Percentiles rank a stretch among this genome's conserved stretches.
These are phyloP conservation scores for Mesembrinibis cayennensis DNA, from an alignment of 2,113 vertebrate genomes.

Conservation along the genomic window DNA sequence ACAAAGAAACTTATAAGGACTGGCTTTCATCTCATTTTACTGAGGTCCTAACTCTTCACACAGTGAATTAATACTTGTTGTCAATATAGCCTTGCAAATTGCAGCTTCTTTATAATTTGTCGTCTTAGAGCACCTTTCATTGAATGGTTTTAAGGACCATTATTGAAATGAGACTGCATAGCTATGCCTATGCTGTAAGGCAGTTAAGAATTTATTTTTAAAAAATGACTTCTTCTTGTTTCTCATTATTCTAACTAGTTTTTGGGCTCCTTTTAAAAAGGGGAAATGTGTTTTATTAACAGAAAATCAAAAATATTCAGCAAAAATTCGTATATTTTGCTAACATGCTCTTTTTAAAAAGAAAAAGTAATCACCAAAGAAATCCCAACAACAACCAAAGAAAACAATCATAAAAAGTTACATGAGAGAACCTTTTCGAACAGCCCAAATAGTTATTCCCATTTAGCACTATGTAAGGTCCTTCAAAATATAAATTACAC, in stretches of 20 bases:
- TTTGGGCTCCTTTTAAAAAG: not conserved
- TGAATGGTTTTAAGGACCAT: not conserved
- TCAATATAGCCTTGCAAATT: not conserved
- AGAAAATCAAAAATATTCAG: not conserved
- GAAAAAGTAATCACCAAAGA: not conserved
- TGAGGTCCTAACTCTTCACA: not conserved
- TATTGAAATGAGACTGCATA: not conserved
- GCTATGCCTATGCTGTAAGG: not conserved
- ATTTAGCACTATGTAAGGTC: not conserved
- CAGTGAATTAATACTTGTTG: not conserved
- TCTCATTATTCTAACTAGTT: not conserved
- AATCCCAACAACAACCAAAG: not conserved
- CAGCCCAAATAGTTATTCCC: not conserved
- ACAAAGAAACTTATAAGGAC: not conserved
- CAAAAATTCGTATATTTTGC: not conserved
- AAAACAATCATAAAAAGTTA: not conserved
- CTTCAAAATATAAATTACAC: constrained; percentile 28
- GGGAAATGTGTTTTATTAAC: not conserved
- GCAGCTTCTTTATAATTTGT: not conserved
- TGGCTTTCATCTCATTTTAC: not conserved
- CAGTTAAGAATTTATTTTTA: not conserved
- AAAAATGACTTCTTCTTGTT: not conserved
- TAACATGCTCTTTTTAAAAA: not conserved
- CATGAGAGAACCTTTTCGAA: not conserved
- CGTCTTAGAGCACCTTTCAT: not conserved